phyloP scores from a whole-genome alignment of 2,888 invertebrate species.

The Cryptocheilus praepositus region DNA sequence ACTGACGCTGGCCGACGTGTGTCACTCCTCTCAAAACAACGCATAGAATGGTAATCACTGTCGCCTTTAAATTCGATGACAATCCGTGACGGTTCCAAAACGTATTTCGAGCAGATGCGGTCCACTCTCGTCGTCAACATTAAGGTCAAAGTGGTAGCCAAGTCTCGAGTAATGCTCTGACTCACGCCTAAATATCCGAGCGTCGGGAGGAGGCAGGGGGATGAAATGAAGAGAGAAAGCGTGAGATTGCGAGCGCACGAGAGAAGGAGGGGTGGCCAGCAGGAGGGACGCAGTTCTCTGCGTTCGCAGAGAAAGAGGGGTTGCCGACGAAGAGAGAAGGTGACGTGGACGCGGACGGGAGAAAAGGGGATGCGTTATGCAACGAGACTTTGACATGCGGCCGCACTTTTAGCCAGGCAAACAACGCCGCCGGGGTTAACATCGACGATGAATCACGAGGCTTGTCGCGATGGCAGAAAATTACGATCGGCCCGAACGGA shows the following conservation, averaged over 20 bases:
- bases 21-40: neutral
- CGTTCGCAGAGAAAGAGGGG: conserved; percentile 12
- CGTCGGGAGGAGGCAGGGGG: conserved; percentile 6
- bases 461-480: neutral
- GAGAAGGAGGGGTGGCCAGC: neutral
- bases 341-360: neutral
- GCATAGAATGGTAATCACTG: neutral
- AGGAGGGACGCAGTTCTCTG: neutral
- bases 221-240: neutral
- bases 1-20: too few species aligned
- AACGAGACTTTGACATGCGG: conserved; percentile 62
- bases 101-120: too few species aligned
- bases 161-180: conserved; percentile 55
- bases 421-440: conserved; percentile 52
- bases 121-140: conserved; percentile 18
- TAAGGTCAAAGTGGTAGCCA: conserved; percentile 54
- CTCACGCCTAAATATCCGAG: conserved; percentile 55
- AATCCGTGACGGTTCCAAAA: conserved; percentile 1
- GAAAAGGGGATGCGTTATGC: conserved; percentile 51
- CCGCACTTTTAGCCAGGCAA: conserved; percentile 50
- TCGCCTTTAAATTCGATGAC: neutral
- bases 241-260: neutral
- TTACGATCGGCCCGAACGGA: neutral
- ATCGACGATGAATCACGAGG: conserved; percentile 49
- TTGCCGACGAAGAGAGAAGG: conserved; percentile 4